Percentiles rank a stretch among this genome's conserved stretches.
phyloP scores from a whole-genome alignment of 2,113 vertebrate species.

The Passer montanus region DNA sequence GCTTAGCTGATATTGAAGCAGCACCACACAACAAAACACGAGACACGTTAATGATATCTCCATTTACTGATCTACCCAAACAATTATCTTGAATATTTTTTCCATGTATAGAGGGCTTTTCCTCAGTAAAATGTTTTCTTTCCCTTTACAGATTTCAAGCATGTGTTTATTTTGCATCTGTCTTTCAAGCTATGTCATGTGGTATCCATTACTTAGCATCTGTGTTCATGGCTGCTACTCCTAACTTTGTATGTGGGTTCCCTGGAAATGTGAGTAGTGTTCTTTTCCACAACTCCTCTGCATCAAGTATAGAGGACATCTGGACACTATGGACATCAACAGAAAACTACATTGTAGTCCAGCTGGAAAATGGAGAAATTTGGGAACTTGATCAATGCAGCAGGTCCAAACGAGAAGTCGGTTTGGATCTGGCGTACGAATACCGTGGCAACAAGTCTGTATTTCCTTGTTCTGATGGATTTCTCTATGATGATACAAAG shows the following conservation, averaged over 20 bases:
- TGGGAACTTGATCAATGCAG: constrained; percentile 90
- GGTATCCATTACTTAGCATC: constrained; percentile 94
- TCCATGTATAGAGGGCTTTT: background rate
- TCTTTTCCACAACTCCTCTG: constrained; percentile 78
- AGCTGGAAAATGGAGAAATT: constrained; percentile 78
- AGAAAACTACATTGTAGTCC: constrained; percentile 77
- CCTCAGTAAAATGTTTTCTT: constrained; percentile 1
- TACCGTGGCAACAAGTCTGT: constrained; percentile 81
- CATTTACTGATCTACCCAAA: background rate
- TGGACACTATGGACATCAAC: constrained; percentile 73
- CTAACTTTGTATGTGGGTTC: constrained; percentile 80
- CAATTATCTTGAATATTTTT: background rate
- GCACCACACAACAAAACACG: background rate
- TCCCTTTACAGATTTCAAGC: constrained; percentile 85
- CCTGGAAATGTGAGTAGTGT: constrained; percentile 81
- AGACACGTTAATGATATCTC: background rate
- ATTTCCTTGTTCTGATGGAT: constrained; percentile 77
- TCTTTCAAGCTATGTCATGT: constrained; percentile 88
- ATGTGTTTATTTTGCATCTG: constrained; percentile 86
- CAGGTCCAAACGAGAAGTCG: constrained; percentile 69
- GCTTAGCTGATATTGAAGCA: background rate
- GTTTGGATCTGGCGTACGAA: constrained; percentile 65
- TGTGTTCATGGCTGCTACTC: constrained; percentile 88
- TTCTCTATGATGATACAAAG: constrained; percentile 82
- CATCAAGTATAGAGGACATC: constrained; percentile 73